Conservation (phyloP, 1,140 invertebrate genomes). For the Scaptodrosophila lebanonensis region DNA sequence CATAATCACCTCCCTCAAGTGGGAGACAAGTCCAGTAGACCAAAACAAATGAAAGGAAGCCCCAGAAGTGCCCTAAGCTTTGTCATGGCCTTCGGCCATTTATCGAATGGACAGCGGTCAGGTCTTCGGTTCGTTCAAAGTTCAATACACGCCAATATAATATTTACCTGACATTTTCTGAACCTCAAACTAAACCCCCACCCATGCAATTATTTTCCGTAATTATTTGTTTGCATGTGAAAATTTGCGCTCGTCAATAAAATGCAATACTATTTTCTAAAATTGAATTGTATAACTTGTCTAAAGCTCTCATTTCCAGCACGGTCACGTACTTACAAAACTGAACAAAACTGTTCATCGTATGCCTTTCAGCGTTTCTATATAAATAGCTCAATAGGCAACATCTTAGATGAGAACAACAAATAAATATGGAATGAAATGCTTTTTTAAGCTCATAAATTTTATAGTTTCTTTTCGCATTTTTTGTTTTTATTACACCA, state of each 20-base stretch:
- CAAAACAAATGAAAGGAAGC: constrained; percentile 24
- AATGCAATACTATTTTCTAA: too few species aligned
- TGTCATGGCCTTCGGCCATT: constrained; percentile 10
- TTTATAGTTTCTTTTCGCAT: constrained; percentile 25
- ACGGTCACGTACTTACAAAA: too few species aligned
- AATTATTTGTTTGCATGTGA: constrained; percentile 67
- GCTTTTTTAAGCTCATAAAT: constrained; percentile 36
- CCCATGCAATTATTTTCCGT: constrained; percentile 28
- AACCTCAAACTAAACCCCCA: constrained; percentile 19
- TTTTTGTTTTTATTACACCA: neutral
- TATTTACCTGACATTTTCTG: too few species aligned
- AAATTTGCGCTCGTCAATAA: constrained; percentile 22
- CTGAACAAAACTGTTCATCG: too few species aligned
- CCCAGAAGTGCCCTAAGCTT: constrained; percentile 36
- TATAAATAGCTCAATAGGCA: too few species aligned
- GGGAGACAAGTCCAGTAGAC: neutral
- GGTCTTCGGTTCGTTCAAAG: too few species aligned
- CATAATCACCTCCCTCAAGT: too few species aligned
- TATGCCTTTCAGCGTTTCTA: too few species aligned
- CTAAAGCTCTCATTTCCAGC: too few species aligned
- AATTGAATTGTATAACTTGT: constrained; percentile 58
- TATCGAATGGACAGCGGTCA: too few species aligned
- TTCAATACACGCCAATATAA: too few species aligned
- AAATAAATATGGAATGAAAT: constrained; percentile 17
- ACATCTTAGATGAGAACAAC: constrained; percentile 1